Evolutionary conservation across 1,140 invertebrate species (phyloP), one percentile per base, ranked within the genome.

Genomic region (Palaemon carinicauda): DNA sequence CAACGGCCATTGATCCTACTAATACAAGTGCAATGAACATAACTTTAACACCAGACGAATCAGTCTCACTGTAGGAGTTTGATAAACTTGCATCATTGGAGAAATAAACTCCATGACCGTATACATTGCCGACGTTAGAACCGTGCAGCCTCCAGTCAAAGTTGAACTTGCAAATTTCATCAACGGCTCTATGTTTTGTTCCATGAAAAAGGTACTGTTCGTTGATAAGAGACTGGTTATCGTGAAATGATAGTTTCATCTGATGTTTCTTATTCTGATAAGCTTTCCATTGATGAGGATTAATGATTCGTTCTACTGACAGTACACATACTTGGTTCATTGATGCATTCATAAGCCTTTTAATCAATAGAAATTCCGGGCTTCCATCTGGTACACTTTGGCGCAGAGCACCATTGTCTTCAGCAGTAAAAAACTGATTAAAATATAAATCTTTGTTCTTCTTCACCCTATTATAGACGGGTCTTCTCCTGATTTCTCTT

Each of bases 171-270:
- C 87, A 89, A 54, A 89, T 89, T 50, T 78, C 4, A 27, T 89
- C 78, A 21, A 89, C 54, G 17, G 83, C 88, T 14, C 21, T 29
- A 19, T 80, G 82, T 10, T 78, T 69, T 19, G 88, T 89, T n/a
- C 88, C 86, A 69, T 89, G 88, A 56, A 89, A 89, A 17, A 89
- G 60, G 53, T 86, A 89, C 71, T 89, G 88, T 24, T 89, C 88
- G 56, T 87, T 89, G 3, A 86, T 19, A 33, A 27, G 19, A 3
- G 51, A 51, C 1, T 31, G n/a, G 19, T 89, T 71, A 15, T 71
- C 75, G n/a, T 71, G 69, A 71, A 85, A 75, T 0, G 73, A 24
- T 4, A 51, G 41, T 24, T 79, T 15, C 29, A 89, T 53, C n/a
- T 81, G 69, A 0, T 12, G 15, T 80, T 89, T 89, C 65, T 88